A percentile compares a stretch with the other conserved stretches of the same genome.
These are phyloP conservation scores for Glossophaga mutica DNA, from an alignment of 2,797 vertebrate species.

Conservation along the genomic window DNA sequence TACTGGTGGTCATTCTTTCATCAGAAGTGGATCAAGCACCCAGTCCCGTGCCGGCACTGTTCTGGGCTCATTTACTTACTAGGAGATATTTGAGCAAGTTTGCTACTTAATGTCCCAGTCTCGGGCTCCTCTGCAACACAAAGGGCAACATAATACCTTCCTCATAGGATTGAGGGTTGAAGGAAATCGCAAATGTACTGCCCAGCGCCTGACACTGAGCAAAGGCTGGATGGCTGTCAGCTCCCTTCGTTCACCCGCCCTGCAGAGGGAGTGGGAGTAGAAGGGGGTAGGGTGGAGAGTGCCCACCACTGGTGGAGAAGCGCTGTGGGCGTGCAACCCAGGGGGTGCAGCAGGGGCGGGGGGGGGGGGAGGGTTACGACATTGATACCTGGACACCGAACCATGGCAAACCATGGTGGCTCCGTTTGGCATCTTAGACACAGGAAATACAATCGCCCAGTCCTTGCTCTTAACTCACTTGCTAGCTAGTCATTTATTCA, in stretches of 20 bases:
- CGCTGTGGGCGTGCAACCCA: background rate
- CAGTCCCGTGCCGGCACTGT: background rate
- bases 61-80: background rate
- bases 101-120: background rate
- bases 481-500: background rate
- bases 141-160: background rate
- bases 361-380: too few species aligned
- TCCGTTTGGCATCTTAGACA: background rate
- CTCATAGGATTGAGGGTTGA: background rate
- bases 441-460: background rate
- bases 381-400: rapidly evolving
- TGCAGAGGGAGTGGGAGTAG: too few species aligned
- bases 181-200: background rate
- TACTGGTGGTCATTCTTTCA: background rate
- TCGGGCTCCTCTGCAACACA: background rate
- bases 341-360: rapidly evolving
- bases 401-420: background rate
- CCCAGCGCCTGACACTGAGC: background rate
- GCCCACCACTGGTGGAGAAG: background rate
- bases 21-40: background rate
- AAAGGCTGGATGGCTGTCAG: background rate
- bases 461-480: background rate
- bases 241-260: background rate
- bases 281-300: background rate
- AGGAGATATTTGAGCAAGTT: background rate